Evolutionary conservation across 2,888 invertebrate species (phyloP), one percentile per base, ranked within the genome.

Genomic region (Pammene fasciana): DNA sequence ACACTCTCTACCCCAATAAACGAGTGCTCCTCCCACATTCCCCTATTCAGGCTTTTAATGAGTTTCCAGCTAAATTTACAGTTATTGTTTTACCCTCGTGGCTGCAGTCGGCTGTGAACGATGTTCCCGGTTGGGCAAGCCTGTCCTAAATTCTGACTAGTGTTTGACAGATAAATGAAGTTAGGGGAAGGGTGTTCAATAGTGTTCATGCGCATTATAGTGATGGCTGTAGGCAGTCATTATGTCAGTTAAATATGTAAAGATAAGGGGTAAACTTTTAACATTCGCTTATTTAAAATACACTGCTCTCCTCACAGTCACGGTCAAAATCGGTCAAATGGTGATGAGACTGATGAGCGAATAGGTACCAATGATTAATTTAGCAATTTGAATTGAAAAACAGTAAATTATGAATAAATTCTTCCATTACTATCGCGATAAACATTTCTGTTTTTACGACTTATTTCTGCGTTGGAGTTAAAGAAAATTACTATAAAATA

Each of bases 31-130:
- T 75, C 74, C 74, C 75, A 77, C 76, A 78, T 76, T 75, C 78
- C 76, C 77, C 76, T 76, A 74, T 72, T 75, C 78, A 75, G 75
- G 83, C 80, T 86, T 88, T 87, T 89, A 91, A 90, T 89, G 89
- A 91, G 89, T 89, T 90, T 87, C 79, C 77, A 86, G 86, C 75
- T 87, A 87, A 89, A 89, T 90, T 90, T 89, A 89, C 88, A 83
- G 88, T 87, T 90, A 90, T 91, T 89, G 89, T 90, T 90, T 86
- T 81, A 86, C 84, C 85, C 87, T 75, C 78, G 81, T 79, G 80
- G 80, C 80, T 77, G 80, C 80, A 81, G 81, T 26, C 26, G 26
- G 26, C 79, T 78, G 81, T 80, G 80, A 82, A 82, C 78, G 78
- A 77, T 76, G 78, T 76, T 79, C 82, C 70, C 57, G 18, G 57